Percentiles rank a stretch among this genome's conserved stretches.
These are phyloP conservation scores for Diplodus puntazzo DNA, from an alignment of 2,797 vertebrate species.

Conservation along the genomic window DNA sequence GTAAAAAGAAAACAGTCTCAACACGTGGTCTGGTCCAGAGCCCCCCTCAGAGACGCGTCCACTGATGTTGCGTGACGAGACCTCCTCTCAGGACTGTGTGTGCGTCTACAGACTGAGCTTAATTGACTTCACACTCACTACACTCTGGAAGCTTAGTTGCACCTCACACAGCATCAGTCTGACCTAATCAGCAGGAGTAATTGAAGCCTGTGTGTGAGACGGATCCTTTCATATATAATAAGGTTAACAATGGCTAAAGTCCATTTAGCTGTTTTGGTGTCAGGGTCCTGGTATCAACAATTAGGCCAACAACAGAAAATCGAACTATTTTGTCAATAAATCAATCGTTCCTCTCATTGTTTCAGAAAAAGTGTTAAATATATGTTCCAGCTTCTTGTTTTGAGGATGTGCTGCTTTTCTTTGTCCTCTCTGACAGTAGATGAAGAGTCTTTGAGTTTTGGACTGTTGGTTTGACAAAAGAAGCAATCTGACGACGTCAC, in stretches of 20 bases:
- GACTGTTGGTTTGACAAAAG: too few relatives aligned
- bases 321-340: too few relatives aligned
- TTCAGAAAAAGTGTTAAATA: too few relatives aligned
- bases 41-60: conserved; percentile 2
- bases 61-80: neutral
- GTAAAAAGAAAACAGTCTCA: neutral
- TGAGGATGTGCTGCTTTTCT: too few relatives aligned
- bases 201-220: neutral
- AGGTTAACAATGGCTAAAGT: neutral
- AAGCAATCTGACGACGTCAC: too few relatives aligned
- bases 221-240: too few relatives aligned
- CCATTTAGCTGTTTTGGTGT: neutral
- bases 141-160: neutral
- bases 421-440: too few relatives aligned
- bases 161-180: neutral
- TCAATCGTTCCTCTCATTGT: too few relatives aligned
- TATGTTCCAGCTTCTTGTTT: too few relatives aligned
- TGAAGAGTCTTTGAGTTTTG: too few relatives aligned
- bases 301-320: too few relatives aligned
- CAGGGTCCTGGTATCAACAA: neutral
- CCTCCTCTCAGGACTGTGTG: neutral
- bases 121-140: neutral
- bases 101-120: neutral
- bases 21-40: neutral
- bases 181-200: neutral